These are phyloP conservation scores for Trichogramma pretiosum DNA, from an alignment of 1,140 invertebrate species.

Conservation along the genomic window DNA sequence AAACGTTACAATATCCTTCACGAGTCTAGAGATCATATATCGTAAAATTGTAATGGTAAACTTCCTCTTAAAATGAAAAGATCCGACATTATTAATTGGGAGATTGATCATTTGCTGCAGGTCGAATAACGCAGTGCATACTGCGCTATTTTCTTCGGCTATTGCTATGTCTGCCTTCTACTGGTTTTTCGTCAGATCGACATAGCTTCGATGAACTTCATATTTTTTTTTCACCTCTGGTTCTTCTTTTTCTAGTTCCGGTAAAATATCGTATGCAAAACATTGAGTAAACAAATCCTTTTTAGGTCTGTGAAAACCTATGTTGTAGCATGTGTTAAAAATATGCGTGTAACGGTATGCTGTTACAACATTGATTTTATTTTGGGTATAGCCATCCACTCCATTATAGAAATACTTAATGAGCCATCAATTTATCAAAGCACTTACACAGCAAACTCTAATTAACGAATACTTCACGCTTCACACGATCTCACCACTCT, in stretches of 20 bases:
- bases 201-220: slow-evolving; percentile 19
- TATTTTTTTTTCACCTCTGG: slow-evolving; percentile 17
- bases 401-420: slow-evolving; percentile 18
- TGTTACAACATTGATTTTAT: slow-evolving; percentile 12
- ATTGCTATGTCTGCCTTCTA: slow-evolving; percentile 19
- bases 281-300: slow-evolving; percentile 26
- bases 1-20: slow-evolving; percentile 31
- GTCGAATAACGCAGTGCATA: slow-evolving; percentile 25
- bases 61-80: slow-evolving; percentile 26
- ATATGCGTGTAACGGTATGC: slow-evolving; percentile 18
- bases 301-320: slow-evolving; percentile 21
- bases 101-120: slow-evolving; percentile 23
- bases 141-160: slow-evolving; percentile 14
- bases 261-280: slow-evolving; percentile 16
- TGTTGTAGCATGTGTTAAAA: slow-evolving; percentile 21
- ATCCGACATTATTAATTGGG: slow-evolving; percentile 20
- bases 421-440: slow-evolving; percentile 20
- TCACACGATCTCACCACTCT: too few species aligned
- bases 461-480: too few species aligned
- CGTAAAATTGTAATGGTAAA: slow-evolving; percentile 11
- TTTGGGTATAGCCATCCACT: slow-evolving; percentile 16
- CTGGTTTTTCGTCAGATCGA: too few species aligned
- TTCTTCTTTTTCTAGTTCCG: slow-evolving; percentile 16
- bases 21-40: background rate
- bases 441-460: too few species aligned